Percentiles rank a stretch among this genome's conserved stretches.
Conservation (phyloP, 2,113 vertebrate species). For the Damaliscus lunatus region DNA sequence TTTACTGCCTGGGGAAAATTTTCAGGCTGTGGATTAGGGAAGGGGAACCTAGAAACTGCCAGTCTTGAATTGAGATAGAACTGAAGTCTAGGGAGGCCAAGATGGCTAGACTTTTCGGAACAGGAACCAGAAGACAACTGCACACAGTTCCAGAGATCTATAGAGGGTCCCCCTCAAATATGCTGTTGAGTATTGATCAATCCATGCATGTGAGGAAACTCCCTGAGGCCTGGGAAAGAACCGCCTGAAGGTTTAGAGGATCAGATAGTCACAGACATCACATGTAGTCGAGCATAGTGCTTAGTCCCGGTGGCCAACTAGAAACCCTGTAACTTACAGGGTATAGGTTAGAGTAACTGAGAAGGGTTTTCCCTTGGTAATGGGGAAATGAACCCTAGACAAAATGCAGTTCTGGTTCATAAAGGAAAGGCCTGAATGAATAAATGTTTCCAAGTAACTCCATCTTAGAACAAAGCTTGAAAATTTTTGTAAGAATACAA, state of each 20-base stretch:
- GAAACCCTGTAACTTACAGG: not conserved
- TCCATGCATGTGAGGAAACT: not conserved
- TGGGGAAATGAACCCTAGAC: not conserved
- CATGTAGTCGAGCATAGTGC: not conserved
- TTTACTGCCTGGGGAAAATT: not conserved
- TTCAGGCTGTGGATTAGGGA: not conserved
- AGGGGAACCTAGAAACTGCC: not conserved
- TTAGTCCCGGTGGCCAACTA: not conserved
- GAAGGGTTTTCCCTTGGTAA: not conserved
- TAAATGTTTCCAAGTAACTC: not conserved
- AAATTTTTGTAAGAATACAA: not conserved
- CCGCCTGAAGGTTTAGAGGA: not conserved
- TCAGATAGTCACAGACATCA: not conserved
- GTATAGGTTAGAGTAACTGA: not conserved
- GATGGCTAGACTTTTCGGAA: not conserved
- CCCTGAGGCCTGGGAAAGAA: not conserved
- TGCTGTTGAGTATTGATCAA: not conserved
- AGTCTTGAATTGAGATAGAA: not conserved
- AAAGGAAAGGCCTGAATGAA: not conserved
- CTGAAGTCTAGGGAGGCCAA: not conserved
- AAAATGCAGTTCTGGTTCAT: not conserved
- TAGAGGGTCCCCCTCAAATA: not conserved
- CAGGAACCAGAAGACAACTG: not conserved
- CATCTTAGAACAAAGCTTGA: not conserved
- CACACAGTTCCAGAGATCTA: not conserved